phyloP scores from a whole-genome alignment of 2,113 vertebrate genomes.

The Amphiprion ocellaris region DNA sequence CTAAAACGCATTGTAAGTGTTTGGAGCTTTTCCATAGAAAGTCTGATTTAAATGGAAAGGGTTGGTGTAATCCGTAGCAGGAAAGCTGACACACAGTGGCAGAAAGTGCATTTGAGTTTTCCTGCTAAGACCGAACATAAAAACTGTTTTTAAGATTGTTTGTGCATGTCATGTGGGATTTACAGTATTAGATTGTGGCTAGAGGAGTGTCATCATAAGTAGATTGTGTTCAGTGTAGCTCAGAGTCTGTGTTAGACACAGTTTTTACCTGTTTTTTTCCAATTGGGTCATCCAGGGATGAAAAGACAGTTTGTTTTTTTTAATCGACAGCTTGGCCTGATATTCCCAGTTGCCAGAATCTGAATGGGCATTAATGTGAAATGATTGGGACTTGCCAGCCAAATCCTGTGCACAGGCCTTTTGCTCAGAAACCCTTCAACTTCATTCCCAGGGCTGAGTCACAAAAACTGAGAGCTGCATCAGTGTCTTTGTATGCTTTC shows the following conservation, averaged over 20 bases:
- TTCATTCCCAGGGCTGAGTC: constrained; percentile 10
- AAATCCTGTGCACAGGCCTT: constrained; percentile 44
- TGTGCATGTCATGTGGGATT: not conserved
- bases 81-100: constrained; percentile 7
- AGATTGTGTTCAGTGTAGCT: constrained; percentile 8
- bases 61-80: constrained; percentile 28
- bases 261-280: constrained; percentile 60
- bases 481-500: constrained; percentile 4
- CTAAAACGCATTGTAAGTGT: constrained; percentile 25
- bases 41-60: constrained; percentile 33
- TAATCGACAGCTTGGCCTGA: constrained; percentile 39
- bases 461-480: constrained; percentile 21
- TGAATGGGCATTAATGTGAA: constrained; percentile 59
- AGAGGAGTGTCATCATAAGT: constrained; percentile 14
- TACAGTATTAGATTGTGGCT: not conserved
- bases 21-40: constrained; percentile 32
- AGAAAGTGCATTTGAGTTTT: constrained; percentile 25
- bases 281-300: constrained; percentile 69
- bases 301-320: constrained; percentile 41
- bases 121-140: not conserved
- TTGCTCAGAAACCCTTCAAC: constrained; percentile 37
- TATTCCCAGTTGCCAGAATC: constrained; percentile 51
- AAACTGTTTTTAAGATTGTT: not conserved
- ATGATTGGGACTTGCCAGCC: constrained; percentile 37
- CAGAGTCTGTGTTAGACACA: constrained; percentile 33